These are phyloP conservation scores for Acrocera orbiculus DNA, from an alignment of 2,888 invertebrate species.

Conservation along the genomic window DNA sequence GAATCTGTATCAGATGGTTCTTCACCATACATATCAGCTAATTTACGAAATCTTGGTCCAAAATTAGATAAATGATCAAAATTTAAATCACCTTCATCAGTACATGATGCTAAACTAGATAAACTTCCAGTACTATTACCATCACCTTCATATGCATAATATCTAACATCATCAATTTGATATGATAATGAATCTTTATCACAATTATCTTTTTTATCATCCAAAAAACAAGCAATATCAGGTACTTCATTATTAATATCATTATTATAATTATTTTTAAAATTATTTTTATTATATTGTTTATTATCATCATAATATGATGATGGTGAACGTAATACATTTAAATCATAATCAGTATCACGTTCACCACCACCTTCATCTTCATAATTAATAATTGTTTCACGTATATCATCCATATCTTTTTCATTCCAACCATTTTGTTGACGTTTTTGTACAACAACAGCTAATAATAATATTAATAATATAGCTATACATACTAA, in stretches of 20 bases:
- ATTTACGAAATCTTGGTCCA: slow-evolving; percentile 86
- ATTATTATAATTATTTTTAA: slow-evolving; percentile 24
- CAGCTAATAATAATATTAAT: slow-evolving; percentile 66
- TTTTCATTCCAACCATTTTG: slow-evolving; percentile 76
- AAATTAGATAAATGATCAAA: slow-evolving; percentile 90
- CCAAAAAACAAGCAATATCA: slow-evolving; percentile 78
- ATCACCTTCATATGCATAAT: slow-evolving; percentile 96
- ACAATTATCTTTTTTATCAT: slow-evolving; percentile 73
- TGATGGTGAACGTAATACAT: slow-evolving; percentile 29
- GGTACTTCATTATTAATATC: slow-evolving; percentile 42
- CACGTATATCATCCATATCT: slow-evolving; percentile 88
- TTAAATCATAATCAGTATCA: slow-evolving; percentile 47
- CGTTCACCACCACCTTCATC: slow-evolving; percentile 98
- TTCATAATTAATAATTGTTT: slow-evolving; percentile 94
- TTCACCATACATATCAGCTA: slow-evolving; percentile 91
- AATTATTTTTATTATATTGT: too few species aligned
- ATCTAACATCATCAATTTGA: slow-evolving; percentile 90
- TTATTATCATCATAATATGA: slow-evolving; percentile 32
- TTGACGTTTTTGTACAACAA: slow-evolving; percentile 73
- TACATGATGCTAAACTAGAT: slow-evolving; percentile 82
- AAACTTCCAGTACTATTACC: slow-evolving; percentile 85
- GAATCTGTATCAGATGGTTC: slow-evolving; percentile 68
- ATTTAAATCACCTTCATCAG: slow-evolving; percentile 81
- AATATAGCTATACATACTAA: slow-evolving; percentile 67
- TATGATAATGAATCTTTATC: slow-evolving; percentile 83